Percentiles rank a stretch among this genome's conserved stretches.
Evolutionary conservation across 2,888 invertebrate species (phyloP).

Genomic region (Zhuqinia jingwanae): DNA sequence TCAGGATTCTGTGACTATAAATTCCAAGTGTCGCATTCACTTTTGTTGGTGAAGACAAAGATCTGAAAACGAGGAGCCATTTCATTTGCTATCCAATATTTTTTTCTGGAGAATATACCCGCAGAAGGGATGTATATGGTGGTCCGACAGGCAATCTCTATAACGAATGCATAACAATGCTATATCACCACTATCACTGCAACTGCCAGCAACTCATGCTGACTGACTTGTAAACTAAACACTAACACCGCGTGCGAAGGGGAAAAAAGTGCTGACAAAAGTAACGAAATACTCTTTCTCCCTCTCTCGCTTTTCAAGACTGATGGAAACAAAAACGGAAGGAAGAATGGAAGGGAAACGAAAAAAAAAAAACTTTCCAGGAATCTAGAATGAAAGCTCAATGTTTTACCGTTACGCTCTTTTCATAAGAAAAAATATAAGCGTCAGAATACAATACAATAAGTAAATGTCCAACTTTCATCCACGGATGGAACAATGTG

Average conservation of each 20-base stretch:
- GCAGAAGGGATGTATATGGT: not conserved
- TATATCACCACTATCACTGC: not conserved
- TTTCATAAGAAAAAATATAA: conserved; percentile 40
- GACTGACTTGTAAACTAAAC: conserved; percentile 11
- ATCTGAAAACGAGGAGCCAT: conserved; percentile 57
- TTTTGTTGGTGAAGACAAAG: conserved; percentile 50
- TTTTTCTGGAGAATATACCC: not conserved
- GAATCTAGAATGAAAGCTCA: conserved; percentile 45
- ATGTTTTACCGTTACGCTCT: conserved; percentile 37
- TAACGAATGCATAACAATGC: not conserved
- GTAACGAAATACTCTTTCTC: conserved; percentile 28
- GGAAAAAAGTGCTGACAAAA: conserved; percentile 59
- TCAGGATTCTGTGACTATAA: conserved; percentile 37
- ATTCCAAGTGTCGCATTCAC: conserved; percentile 55
- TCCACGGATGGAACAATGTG: conserved; percentile 64
- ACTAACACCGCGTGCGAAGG: not conserved
- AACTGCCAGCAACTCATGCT: conserved; percentile 8
- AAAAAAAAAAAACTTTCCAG: conserved; percentile 48
- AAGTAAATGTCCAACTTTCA: conserved; percentile 67
- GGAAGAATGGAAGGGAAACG: conserved; percentile 40
- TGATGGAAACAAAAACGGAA: conserved; percentile 51
- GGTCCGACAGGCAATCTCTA: not conserved
- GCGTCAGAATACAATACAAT: conserved; percentile 62
- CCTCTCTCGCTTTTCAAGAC: conserved; percentile 30
- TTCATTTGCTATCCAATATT: conserved; percentile 25